Conservation (phyloP, 2,113 vertebrate genomes). For the Phodopus roborovskii region DNA sequence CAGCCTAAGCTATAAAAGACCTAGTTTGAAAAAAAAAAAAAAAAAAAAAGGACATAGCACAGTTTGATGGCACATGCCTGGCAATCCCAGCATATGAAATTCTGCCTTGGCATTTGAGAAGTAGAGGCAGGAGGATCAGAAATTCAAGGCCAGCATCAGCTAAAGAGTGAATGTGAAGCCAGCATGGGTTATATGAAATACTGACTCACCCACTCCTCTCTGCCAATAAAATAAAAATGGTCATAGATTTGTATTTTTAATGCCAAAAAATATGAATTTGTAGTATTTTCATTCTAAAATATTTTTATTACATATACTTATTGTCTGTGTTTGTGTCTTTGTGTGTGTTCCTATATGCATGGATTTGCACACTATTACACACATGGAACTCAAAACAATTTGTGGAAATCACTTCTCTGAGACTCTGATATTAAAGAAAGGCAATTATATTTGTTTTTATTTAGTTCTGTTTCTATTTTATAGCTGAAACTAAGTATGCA, state of each 20-base stretch:
- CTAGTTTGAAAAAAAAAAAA: not conserved
- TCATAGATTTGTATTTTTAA: not conserved
- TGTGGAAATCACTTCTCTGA: not conserved
- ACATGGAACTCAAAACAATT: not conserved
- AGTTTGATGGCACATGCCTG: not conserved
- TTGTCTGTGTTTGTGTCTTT: not conserved
- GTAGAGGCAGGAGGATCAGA: not conserved
- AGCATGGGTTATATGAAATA: not conserved
- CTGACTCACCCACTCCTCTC: not conserved
- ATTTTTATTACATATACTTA: not conserved
- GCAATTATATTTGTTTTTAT: slow-evolving; percentile 56
- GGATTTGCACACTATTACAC: not conserved
- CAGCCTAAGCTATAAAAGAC: not conserved
- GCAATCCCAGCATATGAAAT: too few species aligned
- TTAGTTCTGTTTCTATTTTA: slow-evolving; percentile 54
- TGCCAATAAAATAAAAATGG: not conserved
- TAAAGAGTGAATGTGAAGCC: not conserved
- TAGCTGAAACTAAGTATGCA: slow-evolving; percentile 89
- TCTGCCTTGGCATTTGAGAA: not conserved
- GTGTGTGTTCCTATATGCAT: not conserved
- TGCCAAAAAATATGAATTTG: too few species aligned
- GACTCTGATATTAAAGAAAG: slow-evolving; percentile 27
- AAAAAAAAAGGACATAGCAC: not conserved
- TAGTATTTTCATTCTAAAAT: slow-evolving; percentile 12
- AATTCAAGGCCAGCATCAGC: not conserved